phyloP scores from a whole-genome alignment of 2,113 vertebrate genomes.

The Tychaedon coryphoeus region DNA sequence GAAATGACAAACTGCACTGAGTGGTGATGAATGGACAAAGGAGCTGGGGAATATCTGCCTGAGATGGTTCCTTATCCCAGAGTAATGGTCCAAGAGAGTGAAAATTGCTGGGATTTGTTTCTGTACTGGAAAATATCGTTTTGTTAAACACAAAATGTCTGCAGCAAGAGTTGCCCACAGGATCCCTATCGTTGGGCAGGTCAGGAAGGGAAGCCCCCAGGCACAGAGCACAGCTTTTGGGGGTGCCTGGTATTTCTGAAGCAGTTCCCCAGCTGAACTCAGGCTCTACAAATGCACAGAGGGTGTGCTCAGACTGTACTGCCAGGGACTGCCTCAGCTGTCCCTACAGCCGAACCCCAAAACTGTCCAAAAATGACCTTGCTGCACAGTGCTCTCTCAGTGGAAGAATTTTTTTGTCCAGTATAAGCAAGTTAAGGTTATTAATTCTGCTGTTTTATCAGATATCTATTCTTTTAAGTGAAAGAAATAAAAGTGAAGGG shows the following conservation, averaged over 20 bases:
- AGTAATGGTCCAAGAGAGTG: not conserved
- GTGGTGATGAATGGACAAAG: not conserved
- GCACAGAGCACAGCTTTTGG: not conserved
- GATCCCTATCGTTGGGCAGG: accelerated
- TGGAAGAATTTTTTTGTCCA: not conserved
- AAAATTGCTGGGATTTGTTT: not conserved
- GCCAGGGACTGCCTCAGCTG: not conserved
- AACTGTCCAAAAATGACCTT: not conserved
- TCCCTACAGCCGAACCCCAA: not conserved
- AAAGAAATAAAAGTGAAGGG: not conserved
- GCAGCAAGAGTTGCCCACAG: not conserved
- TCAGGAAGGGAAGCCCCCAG: not conserved
- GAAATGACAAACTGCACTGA: not conserved
- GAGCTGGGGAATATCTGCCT: not conserved
- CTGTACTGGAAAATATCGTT: not conserved
- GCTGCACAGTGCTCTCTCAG: not conserved
- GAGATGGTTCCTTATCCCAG: not conserved
- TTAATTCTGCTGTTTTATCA: not conserved
- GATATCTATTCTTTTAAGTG: not conserved
- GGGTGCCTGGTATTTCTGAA: not conserved
- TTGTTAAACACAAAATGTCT: not conserved
- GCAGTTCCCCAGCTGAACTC: not conserved
- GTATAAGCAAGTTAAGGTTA: not conserved
- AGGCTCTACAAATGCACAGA: not conserved
- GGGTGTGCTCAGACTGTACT: not conserved